Percentiles rank a stretch among this genome's conserved stretches.
These are phyloP conservation scores for Sebastes flavidus DNA, from an alignment of 2,797 vertebrate species.

Conservation along the genomic window DNA sequence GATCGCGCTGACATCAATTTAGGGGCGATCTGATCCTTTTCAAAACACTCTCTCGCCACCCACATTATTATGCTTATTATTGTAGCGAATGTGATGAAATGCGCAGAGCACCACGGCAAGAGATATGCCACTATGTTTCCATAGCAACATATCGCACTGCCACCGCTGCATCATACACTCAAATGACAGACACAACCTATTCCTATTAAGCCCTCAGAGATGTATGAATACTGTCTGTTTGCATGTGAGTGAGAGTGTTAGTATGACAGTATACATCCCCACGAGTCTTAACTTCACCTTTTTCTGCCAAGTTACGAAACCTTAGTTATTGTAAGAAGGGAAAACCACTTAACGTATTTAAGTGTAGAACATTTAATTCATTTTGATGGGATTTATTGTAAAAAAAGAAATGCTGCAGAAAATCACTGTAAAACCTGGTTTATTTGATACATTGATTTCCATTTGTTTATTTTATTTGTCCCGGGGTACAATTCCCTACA, in stretches of 20 bases:
- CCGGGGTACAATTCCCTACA: not conserved
- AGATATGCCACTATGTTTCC: constrained; percentile 73
- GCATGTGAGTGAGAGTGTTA: constrained; percentile 49
- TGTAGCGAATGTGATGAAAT: constrained; percentile 66
- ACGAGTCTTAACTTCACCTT: constrained; percentile 25
- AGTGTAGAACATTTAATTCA: not conserved
- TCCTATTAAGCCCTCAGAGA: constrained; percentile 71
- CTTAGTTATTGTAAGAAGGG: constrained; percentile 14
- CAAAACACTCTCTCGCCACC: constrained; percentile 52
- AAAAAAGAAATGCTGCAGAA: constrained; percentile 28
- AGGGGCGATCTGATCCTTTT: constrained; percentile 51
- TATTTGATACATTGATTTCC: constrained; percentile 4
- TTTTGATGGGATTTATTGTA: constrained; percentile 18
- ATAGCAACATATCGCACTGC: constrained; percentile 75
- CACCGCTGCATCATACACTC: constrained; percentile 72
- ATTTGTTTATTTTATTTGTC: not conserved
- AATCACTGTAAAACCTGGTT: not conserved
- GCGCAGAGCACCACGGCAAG: constrained; percentile 47
- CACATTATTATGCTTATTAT: constrained; percentile 67
- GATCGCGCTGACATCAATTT: constrained; percentile 56
- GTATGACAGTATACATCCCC: constrained; percentile 31
- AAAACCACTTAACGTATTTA: not conserved
- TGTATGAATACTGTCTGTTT: constrained; percentile 68
- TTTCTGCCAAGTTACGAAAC: constrained; percentile 35
- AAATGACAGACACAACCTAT: constrained; percentile 79